Evolutionary conservation across 2,797 vertebrate species (phyloP), one percentile per base, ranked within the genome.

Genomic region (Loris lydekkerianus): DNA sequence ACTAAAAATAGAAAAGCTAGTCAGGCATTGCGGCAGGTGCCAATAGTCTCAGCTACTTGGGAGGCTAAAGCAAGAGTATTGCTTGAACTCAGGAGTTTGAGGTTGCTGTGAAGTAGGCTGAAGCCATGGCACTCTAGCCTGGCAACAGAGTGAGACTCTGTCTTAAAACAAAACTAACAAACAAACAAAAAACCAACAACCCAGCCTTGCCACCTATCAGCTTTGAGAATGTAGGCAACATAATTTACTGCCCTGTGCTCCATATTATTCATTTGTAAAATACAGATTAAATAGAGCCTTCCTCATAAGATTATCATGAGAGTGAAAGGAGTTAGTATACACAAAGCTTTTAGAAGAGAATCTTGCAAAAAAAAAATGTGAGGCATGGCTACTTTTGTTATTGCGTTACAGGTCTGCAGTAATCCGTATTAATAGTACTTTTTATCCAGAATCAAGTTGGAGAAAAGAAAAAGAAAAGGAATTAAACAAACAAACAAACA

Each of bases 291-390:
- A 14, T 4, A 84, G 53, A 60, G 61, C 11, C 20, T 34, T 7
- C 17, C 25, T 90, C 43, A 23, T 34, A 73, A 49, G 15, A 25
- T 60, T 76, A 20, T 49, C 85, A 21, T 25, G 49, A 75, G 14
- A 11, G 40, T 89, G n/a, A 89, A 61, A 91, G 14, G 17, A 70
- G 6, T 77, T 65, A 63, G 56, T 46, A 67, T 10, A 37, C 7
- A 27, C 11, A 90, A 34, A 23, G 20, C 34, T 84, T 83, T 94
- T 75, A 87, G 83, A 84, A 72, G 17, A 94, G 25, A 73, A 70
- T 69, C 63, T 31, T 31, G 11, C 18, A 70, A 43, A 87, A 46
- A 10, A 10, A 69, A 69, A 18, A 58, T 83, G 10, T 91, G n/a
- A 83, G 23, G 53, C 1, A 0, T 11, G 17, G 27, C 27, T 94